phyloP scores from a whole-genome alignment of 2,797 vertebrate genomes.

The Nothura maculosa region DNA sequence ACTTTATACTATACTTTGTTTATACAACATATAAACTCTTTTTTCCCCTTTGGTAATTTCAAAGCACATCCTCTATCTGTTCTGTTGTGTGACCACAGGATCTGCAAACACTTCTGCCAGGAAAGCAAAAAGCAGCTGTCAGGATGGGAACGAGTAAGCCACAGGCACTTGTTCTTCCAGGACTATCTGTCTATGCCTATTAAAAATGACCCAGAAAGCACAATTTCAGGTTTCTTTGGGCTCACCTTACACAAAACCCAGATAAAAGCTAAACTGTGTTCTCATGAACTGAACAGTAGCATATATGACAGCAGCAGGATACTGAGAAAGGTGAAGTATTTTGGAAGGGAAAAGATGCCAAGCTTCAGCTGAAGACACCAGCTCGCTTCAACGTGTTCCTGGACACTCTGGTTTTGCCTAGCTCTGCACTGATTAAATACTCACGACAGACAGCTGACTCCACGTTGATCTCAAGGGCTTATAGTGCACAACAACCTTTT shows the following conservation, averaged over 20 bases:
- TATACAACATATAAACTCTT: not conserved
- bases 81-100: not conserved
- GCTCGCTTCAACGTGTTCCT: not conserved
- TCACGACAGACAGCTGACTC: slow-evolving; percentile 95
- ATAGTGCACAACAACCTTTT: slow-evolving; percentile 89
- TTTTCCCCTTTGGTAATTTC: not conserved
- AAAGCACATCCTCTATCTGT: not conserved
- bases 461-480: slow-evolving; percentile 92
- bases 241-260: not conserved
- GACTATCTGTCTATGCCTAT: not conserved
- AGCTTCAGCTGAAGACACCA: not conserved
- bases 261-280: not conserved
- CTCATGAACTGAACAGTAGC: not conserved
- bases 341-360: not conserved
- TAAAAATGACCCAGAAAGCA: not conserved
- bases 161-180: not conserved
- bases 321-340: not conserved
- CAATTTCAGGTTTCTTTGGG: not conserved
- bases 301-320: not conserved
- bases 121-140: not conserved
- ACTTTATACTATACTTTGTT: not conserved
- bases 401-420: not conserved
- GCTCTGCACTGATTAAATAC: slow-evolving; percentile 46
- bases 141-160: not conserved
- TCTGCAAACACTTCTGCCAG: not conserved